Evolutionary conservation across 2,113 vertebrate species (phyloP).

Genomic region (Pontoporia blainvillei): DNA sequence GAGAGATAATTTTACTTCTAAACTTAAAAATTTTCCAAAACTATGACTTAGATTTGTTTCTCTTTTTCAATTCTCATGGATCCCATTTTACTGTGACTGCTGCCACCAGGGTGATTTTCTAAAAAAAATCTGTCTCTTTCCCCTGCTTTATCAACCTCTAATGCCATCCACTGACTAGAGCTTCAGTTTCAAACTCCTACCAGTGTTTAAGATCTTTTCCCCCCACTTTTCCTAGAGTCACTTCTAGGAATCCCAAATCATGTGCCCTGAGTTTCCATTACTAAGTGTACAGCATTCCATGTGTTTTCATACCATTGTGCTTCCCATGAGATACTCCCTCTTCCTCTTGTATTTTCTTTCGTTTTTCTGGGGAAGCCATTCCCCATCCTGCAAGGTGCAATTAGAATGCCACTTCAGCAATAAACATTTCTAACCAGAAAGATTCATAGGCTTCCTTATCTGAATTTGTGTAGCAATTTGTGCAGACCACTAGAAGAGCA

Average conservation of each 20-base stretch:
- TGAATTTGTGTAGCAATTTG: background rate
- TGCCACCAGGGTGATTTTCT: background rate
- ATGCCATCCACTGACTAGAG: background rate
- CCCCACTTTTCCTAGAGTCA: background rate
- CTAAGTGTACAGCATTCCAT: background rate
- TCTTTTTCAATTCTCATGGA: background rate
- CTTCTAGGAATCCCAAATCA: background rate
- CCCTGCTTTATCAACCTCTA: background rate
- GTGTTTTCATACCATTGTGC: background rate
- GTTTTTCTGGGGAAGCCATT: background rate
- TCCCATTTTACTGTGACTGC: background rate
- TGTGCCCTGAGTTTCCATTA: background rate
- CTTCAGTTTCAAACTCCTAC: background rate
- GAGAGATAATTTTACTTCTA: background rate
- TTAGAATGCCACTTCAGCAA: fast-evolving
- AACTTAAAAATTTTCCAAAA: background rate
- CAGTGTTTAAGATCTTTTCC: background rate
- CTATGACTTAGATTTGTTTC: background rate
- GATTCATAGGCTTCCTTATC: background rate
- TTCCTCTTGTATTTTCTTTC: background rate
- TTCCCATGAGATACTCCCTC: background rate
- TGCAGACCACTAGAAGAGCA: background rate
- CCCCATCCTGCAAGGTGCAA: background rate
- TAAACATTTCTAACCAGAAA: background rate
- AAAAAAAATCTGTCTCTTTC: background rate